Conservation (phyloP, 2,888 invertebrate genomes). For the Uloborus plumipes region DNA sequence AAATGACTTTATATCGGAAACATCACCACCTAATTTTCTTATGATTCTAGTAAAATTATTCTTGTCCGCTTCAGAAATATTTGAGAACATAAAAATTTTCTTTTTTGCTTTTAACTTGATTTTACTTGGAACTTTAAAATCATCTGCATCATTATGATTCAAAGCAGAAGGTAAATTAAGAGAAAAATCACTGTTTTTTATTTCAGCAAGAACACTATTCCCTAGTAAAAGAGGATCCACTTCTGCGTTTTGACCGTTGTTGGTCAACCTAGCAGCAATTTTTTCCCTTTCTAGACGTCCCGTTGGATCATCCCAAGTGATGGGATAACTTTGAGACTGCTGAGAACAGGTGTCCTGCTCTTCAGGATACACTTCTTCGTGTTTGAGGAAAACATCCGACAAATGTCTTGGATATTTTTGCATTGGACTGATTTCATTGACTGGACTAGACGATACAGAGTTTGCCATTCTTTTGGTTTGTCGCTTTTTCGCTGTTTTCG, state of each 20-base stretch:
- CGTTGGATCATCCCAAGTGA: conserved; percentile 73
- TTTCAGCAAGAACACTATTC: neutral
- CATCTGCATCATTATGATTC: neutral
- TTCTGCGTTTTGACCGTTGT: conserved; percentile 1
- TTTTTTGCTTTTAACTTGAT: conserved; percentile 9
- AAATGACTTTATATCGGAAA: conserved; percentile 76
- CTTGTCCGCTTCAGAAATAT: conserved; percentile 70
- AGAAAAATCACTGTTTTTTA: neutral
- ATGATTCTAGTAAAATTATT: conserved; percentile 75
- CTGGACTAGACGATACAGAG: conserved; percentile 32
- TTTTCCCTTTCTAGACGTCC: conserved; percentile 68
- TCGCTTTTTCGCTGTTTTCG: conserved; percentile 59
- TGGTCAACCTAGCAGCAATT: conserved; percentile 63
- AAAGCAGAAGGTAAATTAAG: no score
- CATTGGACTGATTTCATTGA: conserved; percentile 17
- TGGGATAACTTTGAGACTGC: conserved; percentile 69
- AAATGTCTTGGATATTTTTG: conserved; percentile 16
- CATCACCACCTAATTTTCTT: conserved; percentile 77
- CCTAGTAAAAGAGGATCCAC: neutral
- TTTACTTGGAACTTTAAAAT: neutral
- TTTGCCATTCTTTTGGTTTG: conserved; percentile 17
- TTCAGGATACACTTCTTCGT: conserved; percentile 2
- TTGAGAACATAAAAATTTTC: conserved; percentile 69
- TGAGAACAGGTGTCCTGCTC: conserved; percentile 37
- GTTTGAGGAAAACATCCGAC: conserved; percentile 12